These are phyloP conservation scores for Pelodytes ibericus DNA, from an alignment of 2,797 vertebrate species.

Conservation along the genomic window DNA sequence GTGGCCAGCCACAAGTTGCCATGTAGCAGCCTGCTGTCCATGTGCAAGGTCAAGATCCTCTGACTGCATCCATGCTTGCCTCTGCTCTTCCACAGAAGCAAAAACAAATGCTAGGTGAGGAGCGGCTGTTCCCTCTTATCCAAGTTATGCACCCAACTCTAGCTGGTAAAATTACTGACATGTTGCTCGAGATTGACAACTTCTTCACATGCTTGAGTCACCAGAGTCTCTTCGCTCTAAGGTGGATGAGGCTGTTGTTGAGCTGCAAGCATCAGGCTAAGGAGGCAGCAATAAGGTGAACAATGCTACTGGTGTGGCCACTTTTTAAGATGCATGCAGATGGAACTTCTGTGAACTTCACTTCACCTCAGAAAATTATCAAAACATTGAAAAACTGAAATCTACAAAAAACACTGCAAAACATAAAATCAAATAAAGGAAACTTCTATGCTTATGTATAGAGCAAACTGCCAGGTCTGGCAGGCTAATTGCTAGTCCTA, in stretches of 20 bases:
- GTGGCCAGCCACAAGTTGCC: slow-evolving; percentile 88
- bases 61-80: slow-evolving; percentile 98
- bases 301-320: slow-evolving; percentile 90
- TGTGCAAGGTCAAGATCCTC: slow-evolving; percentile 97
- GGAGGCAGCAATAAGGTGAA: slow-evolving; percentile 96
- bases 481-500: slow-evolving; percentile 87
- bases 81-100: slow-evolving; percentile 96
- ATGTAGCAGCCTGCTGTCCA: slow-evolving; percentile 99
- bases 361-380: slow-evolving; percentile 61
- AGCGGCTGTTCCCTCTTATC: slow-evolving; percentile 96
- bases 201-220: slow-evolving; percentile 98
- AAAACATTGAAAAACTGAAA: slow-evolving; percentile 93
- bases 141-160: slow-evolving; percentile 97
- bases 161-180: slow-evolving; percentile 98
- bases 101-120: slow-evolving; percentile 99
- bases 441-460: slow-evolving; percentile 83
- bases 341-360: slow-evolving; percentile 72
- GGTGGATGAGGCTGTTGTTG: slow-evolving; percentile 98
- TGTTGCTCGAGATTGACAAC: slow-evolving; percentile 98
- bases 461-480: slow-evolving; percentile 92
- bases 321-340: slow-evolving; percentile 77
- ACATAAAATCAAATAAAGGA: slow-evolving; percentile 94
- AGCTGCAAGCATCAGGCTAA: slow-evolving; percentile 99
- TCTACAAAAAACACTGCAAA: slow-evolving; percentile 98
- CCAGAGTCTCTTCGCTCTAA: slow-evolving; percentile 98